A percentile compares a stretch with the other conserved stretches of the same genome.
These are phyloP conservation scores for Tachystola acroxantha DNA, from an alignment of 2,888 invertebrate genomes.

Conservation along the genomic window DNA sequence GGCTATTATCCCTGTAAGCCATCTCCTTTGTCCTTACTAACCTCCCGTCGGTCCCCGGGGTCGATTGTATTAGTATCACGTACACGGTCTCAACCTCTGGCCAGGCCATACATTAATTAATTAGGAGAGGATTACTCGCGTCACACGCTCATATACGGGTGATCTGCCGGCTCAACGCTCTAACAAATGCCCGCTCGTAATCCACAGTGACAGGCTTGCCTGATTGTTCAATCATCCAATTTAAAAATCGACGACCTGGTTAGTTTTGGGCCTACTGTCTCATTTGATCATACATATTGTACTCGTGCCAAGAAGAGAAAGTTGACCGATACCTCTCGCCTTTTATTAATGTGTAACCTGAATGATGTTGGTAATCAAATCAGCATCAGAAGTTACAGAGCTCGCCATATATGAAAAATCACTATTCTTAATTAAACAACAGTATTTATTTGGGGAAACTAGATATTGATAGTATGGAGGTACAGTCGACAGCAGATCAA, in stretches of 20 bases:
- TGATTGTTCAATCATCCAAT: constrained; percentile 6
- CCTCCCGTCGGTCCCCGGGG: constrained; percentile 16
- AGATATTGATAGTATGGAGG: too few species aligned
- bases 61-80: constrained; percentile 22
- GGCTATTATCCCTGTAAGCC: background rate
- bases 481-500: too few species aligned
- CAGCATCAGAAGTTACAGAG: too few species aligned
- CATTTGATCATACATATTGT: too few species aligned
- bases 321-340: too few species aligned
- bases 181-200: constrained; percentile 9
- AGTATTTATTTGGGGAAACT: too few species aligned
- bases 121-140: constrained; percentile 34
- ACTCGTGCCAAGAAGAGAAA: too few species aligned
- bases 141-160: constrained; percentile 31
- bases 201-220: constrained; percentile 6
- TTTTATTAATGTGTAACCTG: too few species aligned
- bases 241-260: constrained; percentile 3
- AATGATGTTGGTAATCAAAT: too few species aligned
- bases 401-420: too few species aligned
- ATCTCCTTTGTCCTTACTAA: constrained; percentile 11
- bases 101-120: constrained; percentile 33
- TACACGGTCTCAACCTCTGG: constrained; percentile 21
- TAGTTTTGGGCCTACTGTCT: background rate
- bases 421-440: too few species aligned
- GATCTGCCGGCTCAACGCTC: constrained; percentile 24